These are phyloP conservation scores for Sebastes aleutianus DNA, from an alignment of 2,797 vertebrate species.

Conservation along the genomic window DNA sequence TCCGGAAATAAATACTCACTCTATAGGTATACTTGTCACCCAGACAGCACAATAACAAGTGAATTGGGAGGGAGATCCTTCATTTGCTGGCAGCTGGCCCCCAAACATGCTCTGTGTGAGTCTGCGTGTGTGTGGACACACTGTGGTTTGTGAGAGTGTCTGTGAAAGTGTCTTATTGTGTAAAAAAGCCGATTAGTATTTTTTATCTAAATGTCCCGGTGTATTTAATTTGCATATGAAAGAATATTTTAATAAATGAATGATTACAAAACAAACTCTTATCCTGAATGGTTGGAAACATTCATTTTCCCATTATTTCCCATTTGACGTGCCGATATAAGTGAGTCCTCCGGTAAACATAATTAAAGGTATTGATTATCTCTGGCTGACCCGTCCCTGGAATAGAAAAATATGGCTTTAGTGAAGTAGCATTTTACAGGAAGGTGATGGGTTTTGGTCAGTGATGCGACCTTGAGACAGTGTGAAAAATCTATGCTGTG, in stretches of 20 bases:
- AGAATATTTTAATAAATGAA: background rate
- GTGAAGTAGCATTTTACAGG: slow-evolving; percentile 69
- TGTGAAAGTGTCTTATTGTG: slow-evolving; percentile 7
- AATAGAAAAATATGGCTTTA: slow-evolving; percentile 63
- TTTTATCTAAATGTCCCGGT: background rate
- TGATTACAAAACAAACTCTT: background rate
- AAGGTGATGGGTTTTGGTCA: slow-evolving; percentile 64
- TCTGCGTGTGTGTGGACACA: slow-evolving; percentile 10
- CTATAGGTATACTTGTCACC: slow-evolving; percentile 91
- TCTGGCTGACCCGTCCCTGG: slow-evolving; percentile 32
- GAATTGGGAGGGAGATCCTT: slow-evolving; percentile 97
- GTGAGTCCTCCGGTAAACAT: slow-evolving; percentile 70
- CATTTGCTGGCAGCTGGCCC: slow-evolving; percentile 86
- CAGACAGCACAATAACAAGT: slow-evolving; percentile 93
- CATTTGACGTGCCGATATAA: slow-evolving; percentile 36
- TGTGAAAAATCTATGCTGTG: slow-evolving; percentile 51
- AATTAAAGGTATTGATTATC: slow-evolving; percentile 76
- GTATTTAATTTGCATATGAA: slow-evolving; percentile 15
- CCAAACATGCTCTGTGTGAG: slow-evolving; percentile 73
- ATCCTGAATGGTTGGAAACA: background rate
- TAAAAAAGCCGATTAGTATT: slow-evolving; percentile 12
- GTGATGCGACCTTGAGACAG: slow-evolving; percentile 62
- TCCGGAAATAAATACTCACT: slow-evolving; percentile 92
- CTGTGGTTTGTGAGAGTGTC: slow-evolving; percentile 15
- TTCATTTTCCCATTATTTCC: slow-evolving; percentile 36